Evolutionary conservation across 1,140 invertebrate genomes (phyloP), one percentile per base, ranked within the genome.

Genomic region (Drosophila punjabiensis): DNA sequence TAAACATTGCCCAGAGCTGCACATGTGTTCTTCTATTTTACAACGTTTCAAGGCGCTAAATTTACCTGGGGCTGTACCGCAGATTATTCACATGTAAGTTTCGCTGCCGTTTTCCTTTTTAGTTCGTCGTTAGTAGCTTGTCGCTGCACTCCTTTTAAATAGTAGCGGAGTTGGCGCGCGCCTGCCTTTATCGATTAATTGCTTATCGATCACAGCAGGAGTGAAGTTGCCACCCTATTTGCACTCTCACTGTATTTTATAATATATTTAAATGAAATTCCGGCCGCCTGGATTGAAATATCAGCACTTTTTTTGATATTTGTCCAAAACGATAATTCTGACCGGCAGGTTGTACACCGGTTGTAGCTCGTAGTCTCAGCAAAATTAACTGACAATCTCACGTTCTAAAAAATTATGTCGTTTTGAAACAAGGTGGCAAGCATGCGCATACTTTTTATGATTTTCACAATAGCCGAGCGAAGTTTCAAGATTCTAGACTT

Each of bases 381-480:
- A 62, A 37, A 55, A 47, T 35, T 30, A 41, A 65, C 20, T 58
- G 33, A 32, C 55, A 70, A 43, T 50, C 52, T 37, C 18, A 13
- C 11, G 32, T 53, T 37, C 33, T 24, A 59, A 47, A 47, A 48
- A 70, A 61, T 71, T 35, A 11, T 79, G 45, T 73, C n/a, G 53
- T 64, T 73, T 65, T 65, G 55, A 48, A 79, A 53, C 68, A 33
- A 79, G 76, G 76, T 79, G 77, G 76, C 77, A 79, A 79, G 76
- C 67, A 79, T 79, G 77, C 76, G 66, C 68, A 58, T 79, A 70
- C 48, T 66, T 73, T 79, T 79, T 79, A 79, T 52, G 76, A 79
- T 73, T 79, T 79, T 79, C 77, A 79, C 77, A 79, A 79, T 79
- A 79, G 76, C 77, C 59, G 76, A 65, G 61, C 76, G 61, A 65